Evolutionary conservation across 2,113 vertebrate species (phyloP).

Genomic region (Garra rufa): DNA sequence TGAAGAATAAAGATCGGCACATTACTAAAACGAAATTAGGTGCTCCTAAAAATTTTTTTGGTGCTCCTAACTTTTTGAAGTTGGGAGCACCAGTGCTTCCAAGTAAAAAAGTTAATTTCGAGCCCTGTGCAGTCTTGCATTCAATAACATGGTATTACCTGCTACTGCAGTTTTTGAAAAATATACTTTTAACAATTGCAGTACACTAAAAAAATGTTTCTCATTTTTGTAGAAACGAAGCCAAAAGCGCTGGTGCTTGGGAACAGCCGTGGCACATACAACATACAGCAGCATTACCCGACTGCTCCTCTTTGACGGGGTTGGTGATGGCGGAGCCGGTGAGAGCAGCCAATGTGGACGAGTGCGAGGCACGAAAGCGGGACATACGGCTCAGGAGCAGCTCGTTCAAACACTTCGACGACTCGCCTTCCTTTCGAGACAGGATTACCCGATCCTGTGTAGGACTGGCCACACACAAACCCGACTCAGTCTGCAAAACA

Average conservation of each 20-base stretch:
- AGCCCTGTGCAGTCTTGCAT: too few species aligned
- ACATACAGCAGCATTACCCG: constrained; percentile 77
- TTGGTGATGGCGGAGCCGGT: constrained; percentile 97
- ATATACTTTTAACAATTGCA: too few species aligned
- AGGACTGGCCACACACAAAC: constrained; percentile 83
- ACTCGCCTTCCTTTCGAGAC: constrained; percentile 95
- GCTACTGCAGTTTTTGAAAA: too few species aligned
- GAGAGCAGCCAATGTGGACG: constrained; percentile 93
- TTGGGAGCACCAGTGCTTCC: too few species aligned
- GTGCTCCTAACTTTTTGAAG: too few species aligned
- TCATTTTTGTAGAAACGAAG: background rate
- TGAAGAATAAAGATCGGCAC: too few species aligned
- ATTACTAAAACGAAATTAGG: too few species aligned
- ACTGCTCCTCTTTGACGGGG: constrained; percentile 95
- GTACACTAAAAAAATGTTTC: too few species aligned
- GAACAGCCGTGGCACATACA: background rate
- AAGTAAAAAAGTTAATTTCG: too few species aligned
- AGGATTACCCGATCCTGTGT: constrained; percentile 94
- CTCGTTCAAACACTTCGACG: constrained; percentile 98
- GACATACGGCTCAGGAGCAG: constrained; percentile 96
- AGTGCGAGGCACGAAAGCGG: constrained; percentile 93
- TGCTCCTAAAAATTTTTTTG: too few species aligned
- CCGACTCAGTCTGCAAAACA: constrained; percentile 83
- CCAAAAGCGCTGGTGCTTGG: background rate
- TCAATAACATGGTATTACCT: too few species aligned